These are phyloP conservation scores for Altica lythri DNA, from an alignment of 2,888 invertebrate genomes.

Conservation along the genomic window DNA sequence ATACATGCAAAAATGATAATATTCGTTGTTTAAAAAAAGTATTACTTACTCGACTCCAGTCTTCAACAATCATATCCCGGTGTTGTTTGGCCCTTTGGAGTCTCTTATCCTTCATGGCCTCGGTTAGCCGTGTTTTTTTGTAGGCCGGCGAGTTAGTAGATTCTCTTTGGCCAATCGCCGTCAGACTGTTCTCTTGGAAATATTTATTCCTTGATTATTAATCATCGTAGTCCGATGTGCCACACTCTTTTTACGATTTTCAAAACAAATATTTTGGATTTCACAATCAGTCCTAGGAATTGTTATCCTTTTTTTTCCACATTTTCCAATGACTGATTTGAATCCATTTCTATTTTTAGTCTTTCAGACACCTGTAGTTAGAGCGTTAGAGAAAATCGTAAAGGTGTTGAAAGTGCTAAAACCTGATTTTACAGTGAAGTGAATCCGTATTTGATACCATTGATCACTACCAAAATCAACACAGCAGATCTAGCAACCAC, in stretches of 20 bases:
- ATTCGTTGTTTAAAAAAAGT: not conserved
- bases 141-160: slow-evolving; percentile 1
- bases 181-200: not conserved
- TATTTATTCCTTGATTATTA: slow-evolving; percentile 1
- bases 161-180: slow-evolving; percentile 9
- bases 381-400: too few species aligned
- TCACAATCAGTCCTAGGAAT: slow-evolving; percentile 3
- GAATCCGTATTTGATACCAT: too few species aligned
- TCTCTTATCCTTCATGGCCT: slow-evolving; percentile 10
- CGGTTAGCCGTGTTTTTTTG: slow-evolving; percentile 1
- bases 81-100: slow-evolving; percentile 12
- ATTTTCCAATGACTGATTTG: too few species aligned
- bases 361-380: too few species aligned
- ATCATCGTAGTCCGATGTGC: slow-evolving; percentile 4
- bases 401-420: too few species aligned
- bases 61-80: slow-evolving; percentile 14
- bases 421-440: too few species aligned
- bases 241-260: slow-evolving; percentile 9
- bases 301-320: slow-evolving; percentile 9
- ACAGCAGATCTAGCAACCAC: too few species aligned
- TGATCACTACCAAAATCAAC: too few species aligned
- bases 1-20: not conserved
- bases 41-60: slow-evolving; percentile 10
- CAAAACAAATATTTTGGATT: slow-evolving; percentile 2
- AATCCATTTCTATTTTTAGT: too few species aligned